These are phyloP conservation scores for Augochlorella aurata DNA, from an alignment of 2,888 invertebrate genomes.

Conservation along the genomic window DNA sequence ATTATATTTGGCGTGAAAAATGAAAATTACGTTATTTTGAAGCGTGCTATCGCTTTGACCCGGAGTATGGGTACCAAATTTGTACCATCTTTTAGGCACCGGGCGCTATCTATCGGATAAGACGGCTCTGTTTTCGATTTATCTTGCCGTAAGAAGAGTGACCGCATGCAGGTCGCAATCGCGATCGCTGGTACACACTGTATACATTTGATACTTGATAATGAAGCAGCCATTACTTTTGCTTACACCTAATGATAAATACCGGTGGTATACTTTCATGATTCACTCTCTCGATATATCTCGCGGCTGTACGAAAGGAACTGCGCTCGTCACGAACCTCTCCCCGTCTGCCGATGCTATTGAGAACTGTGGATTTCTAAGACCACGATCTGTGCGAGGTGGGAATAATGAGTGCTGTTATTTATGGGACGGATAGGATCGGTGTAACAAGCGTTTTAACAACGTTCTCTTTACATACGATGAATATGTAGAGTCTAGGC, in stretches of 20 bases:
- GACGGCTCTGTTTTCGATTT: background rate
- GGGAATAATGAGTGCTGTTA: slow-evolving; percentile 42
- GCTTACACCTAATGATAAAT: background rate
- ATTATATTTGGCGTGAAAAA: too few relatives aligned
- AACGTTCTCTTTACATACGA: slow-evolving; percentile 42
- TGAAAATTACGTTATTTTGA: too few relatives aligned
- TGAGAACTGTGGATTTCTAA: slow-evolving; percentile 23
- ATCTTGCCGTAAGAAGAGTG: background rate
- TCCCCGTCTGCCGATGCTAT: background rate
- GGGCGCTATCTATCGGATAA: background rate
- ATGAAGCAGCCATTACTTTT: slow-evolving; percentile 2
- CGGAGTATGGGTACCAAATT: too few relatives aligned
- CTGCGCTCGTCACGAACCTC: background rate
- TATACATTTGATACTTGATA: slow-evolving; percentile 1
- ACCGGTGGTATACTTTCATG: background rate
- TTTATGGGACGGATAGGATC: slow-evolving; percentile 44
- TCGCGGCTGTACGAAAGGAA: background rate
- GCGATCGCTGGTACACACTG: background rate
- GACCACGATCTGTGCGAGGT: slow-evolving; percentile 16
- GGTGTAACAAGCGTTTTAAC: slow-evolving; percentile 31
- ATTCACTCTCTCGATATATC: background rate
- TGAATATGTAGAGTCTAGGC: slow-evolving; percentile 46
- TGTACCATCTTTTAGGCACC: too few relatives aligned
- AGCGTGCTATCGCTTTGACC: too few relatives aligned
- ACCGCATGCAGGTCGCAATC: background rate